phyloP scores from a whole-genome alignment of 2,113 vertebrate genomes.

The Phylloscopus whistleri region DNA sequence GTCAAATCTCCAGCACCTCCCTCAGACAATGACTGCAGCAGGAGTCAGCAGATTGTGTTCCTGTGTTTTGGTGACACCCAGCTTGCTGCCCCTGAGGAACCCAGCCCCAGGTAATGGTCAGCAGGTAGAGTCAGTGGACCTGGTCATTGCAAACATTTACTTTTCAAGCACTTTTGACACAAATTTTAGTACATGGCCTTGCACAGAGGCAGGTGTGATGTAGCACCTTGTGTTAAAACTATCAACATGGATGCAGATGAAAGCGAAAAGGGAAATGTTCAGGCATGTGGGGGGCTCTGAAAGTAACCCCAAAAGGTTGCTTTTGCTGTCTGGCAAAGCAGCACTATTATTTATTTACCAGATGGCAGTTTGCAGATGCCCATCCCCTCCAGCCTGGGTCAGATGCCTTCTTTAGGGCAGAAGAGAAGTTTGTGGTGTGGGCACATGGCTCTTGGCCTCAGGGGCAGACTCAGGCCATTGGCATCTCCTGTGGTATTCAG shows the following conservation, averaged over 20 bases:
- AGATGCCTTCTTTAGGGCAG: not conserved
- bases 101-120: not conserved
- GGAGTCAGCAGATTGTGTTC: not conserved
- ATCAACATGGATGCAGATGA: not conserved
- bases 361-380: not conserved
- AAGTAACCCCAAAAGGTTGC: not conserved
- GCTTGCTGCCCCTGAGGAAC: not conserved
- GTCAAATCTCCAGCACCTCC: not conserved
- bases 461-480: not conserved
- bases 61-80: not conserved
- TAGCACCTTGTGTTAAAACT: not conserved
- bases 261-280: rapidly evolving
- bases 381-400: not conserved
- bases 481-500: not conserved
- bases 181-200: not conserved
- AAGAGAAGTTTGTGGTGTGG: not conserved
- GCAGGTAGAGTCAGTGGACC: not conserved
- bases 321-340: not conserved
- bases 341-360: not conserved
- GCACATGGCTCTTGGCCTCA: not conserved
- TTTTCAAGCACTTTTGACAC: not conserved
- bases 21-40: not conserved
- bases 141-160: not conserved
- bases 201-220: not conserved
- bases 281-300: not conserved